phyloP scores from a whole-genome alignment of 1,140 invertebrate genomes.

The Anoplolepis gracilipes region DNA sequence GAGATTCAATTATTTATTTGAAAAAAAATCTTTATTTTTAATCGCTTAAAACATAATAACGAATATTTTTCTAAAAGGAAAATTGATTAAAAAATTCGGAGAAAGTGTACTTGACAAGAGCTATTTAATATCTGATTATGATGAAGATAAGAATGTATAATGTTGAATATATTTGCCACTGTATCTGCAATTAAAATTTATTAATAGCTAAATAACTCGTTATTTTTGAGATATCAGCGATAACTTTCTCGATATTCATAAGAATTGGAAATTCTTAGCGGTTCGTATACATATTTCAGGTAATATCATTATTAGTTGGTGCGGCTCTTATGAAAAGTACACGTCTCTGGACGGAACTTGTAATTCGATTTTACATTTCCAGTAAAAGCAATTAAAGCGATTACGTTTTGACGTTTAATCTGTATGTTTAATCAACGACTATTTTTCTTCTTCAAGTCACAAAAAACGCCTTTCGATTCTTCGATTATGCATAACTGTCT shows the following conservation, averaged over 20 bases:
- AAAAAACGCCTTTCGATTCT: constrained; percentile 1
- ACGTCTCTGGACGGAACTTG: neutral
- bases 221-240: neutral
- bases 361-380: constrained; percentile 1
- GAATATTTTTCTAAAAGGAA: neutral
- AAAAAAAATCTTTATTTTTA: neutral
- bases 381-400: neutral
- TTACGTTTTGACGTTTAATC: constrained; percentile 4
- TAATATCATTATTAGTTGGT: constrained; percentile 25
- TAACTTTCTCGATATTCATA: constrained; percentile 32
- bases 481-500: constrained; percentile 2
- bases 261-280: neutral
- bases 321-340: constrained; percentile 3
- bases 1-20: neutral
- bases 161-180: neutral
- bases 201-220: constrained; percentile 2
- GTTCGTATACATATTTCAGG: neutral
- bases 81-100: neutral
- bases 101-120: neutral
- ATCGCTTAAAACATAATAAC: neutral
- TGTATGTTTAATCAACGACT: neutral
- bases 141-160: too few relatives aligned
- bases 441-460: neutral
- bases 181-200: neutral
- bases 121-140: neutral